A percentile compares a stretch with the other conserved stretches of the same genome.
phyloP scores from a whole-genome alignment of 2,113 vertebrate genomes.

The Hipposideros armiger region DNA sequence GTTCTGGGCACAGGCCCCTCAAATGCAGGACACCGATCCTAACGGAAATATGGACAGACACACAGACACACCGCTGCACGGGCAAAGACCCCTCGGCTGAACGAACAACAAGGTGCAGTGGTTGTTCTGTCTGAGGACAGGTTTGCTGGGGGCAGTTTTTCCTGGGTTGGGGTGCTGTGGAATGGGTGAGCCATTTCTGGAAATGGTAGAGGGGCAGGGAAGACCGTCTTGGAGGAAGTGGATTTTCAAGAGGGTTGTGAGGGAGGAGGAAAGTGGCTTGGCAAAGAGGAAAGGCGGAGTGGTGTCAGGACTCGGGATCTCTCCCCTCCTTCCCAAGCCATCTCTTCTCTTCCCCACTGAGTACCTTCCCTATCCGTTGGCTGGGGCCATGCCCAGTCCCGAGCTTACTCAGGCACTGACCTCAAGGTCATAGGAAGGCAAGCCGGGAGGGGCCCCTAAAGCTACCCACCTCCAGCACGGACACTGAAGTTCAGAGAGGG shows the following conservation, averaged over 20 bases:
- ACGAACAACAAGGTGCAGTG: not conserved
- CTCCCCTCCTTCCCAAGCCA: not conserved
- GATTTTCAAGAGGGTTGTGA: not conserved
- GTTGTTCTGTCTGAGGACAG: not conserved
- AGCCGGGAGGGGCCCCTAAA: not conserved
- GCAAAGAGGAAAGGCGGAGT: not conserved
- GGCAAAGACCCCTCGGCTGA: not conserved
- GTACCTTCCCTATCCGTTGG: not conserved
- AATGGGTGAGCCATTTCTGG: not conserved
- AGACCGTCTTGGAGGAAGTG: not conserved
- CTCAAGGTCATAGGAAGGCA: not conserved
- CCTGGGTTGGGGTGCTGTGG: not conserved
- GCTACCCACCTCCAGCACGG: not conserved
- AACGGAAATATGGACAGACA: conserved; percentile 13
- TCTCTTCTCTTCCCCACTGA: not conserved
- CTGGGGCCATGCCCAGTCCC: not conserved
- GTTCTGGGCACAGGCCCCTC: not conserved
- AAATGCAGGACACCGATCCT: conserved; percentile 45
- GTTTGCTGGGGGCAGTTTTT: not conserved
- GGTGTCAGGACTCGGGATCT: not conserved
- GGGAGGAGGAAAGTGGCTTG: not conserved
- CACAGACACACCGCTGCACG: not conserved
- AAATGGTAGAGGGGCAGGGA: not conserved
- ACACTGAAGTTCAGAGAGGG: not conserved
- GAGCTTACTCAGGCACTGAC: not conserved